Evolutionary conservation across 2,113 vertebrate genomes (phyloP).

Genomic region (Dicaeum eximium): DNA sequence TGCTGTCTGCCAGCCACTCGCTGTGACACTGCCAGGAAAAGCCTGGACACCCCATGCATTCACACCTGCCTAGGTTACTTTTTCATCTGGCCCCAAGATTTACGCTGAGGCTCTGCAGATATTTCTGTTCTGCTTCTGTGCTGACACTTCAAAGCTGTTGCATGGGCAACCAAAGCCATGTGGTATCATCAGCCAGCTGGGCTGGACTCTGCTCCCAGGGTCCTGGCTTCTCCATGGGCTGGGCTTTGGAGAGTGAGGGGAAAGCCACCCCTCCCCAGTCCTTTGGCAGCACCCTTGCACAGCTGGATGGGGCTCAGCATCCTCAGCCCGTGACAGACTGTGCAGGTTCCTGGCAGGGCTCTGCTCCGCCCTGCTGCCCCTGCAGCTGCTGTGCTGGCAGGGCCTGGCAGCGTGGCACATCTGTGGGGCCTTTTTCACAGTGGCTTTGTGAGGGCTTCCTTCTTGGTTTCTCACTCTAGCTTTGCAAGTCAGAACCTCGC

Average conservation of each 20-base stretch:
- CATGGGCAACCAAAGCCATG: not conserved
- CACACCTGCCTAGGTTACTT: not conserved
- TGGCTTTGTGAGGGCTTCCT: not conserved
- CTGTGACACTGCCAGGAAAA: not conserved
- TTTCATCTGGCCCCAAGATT: not conserved
- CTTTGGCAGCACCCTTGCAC: not conserved
- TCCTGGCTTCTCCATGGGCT: not conserved
- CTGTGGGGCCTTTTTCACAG: rapidly evolving
- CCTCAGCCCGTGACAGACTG: rapidly evolving
- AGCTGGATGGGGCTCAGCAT: not conserved
- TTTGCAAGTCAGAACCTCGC: not conserved
- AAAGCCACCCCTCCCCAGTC: not conserved
- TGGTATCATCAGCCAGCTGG: not conserved
- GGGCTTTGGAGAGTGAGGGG: not conserved
- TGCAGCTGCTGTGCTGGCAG: not conserved
- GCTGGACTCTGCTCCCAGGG: not conserved
- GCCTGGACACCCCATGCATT: not conserved
- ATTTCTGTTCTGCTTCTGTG: not conserved
- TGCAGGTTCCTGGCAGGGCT: not conserved
- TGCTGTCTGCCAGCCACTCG: not conserved
- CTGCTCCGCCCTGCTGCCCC: rapidly evolving
- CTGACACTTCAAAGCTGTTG: not conserved
- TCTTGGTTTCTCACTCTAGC: not conserved
- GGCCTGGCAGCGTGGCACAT: rapidly evolving
- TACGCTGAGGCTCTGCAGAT: not conserved